Evolutionary conservation across 1,140 invertebrate genomes (phyloP).

Genomic region (Ostrea edulis): DNA sequence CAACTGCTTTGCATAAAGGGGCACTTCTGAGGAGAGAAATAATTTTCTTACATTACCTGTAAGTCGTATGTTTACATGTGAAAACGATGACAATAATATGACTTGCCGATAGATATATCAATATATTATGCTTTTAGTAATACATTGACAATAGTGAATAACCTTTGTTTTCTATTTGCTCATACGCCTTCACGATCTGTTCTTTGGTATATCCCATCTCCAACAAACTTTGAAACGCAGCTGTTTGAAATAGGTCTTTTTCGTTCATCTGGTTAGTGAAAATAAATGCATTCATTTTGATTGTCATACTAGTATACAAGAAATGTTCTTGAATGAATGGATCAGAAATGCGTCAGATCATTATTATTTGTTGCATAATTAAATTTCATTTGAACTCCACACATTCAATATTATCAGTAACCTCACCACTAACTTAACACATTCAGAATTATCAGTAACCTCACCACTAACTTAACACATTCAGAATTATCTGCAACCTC

Average conservation of each 20-base stretch:
- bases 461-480: not conserved
- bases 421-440: not conserved
- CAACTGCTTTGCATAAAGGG: not conserved
- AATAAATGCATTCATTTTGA: not conserved
- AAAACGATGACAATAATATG: too few relatives aligned
- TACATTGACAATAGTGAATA: not conserved
- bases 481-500: too few relatives aligned
- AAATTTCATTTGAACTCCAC: too few relatives aligned
- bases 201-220: not conserved
- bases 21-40: not conserved
- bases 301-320: too few relatives aligned
- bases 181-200: not conserved
- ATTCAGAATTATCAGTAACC: too few relatives aligned
- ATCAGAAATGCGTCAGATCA: too few relatives aligned
- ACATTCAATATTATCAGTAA: too few relatives aligned
- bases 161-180: not conserved
- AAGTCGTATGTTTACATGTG: too few relatives aligned
- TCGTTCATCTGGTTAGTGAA: not conserved
- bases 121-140: not conserved
- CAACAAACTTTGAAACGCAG: not conserved
- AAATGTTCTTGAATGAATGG: too few relatives aligned
- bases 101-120: too few relatives aligned
- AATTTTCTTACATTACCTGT: not conserved
- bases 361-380: too few relatives aligned
- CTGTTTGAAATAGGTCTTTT: not conserved